Evolutionary conservation across 2,113 vertebrate genomes (phyloP), one percentile per base, ranked within the genome.

Genomic region (Gymnorhina tibicen): DNA sequence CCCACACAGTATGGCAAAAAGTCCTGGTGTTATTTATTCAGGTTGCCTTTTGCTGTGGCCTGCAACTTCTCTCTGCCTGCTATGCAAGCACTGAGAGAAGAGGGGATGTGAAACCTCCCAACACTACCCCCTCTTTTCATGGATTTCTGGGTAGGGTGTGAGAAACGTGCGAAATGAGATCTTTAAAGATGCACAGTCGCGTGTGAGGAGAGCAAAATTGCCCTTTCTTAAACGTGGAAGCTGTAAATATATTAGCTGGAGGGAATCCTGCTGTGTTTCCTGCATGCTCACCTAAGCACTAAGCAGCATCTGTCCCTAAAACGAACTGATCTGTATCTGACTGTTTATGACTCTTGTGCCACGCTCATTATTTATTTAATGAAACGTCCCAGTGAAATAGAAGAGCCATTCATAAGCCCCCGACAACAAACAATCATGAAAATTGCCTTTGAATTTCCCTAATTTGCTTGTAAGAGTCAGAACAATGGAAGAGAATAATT

Each of bases 361-460:
- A 35, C 24, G 17, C 49, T 85, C 9, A 2, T 94, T 96, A 81
- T 79, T 97, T 95, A 91, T 56, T 91, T 95, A 97, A 95, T 92
- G 70, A 70, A 89, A 93, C 3, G 0, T 79, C 68, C 62, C 88
- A 88, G 44, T 91, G 83, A 93, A 97, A 73, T 78, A 83, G 93
- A 97, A 92, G 63, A 95, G 88, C 30, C 33, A 79, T 94, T 96
- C 64, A 94, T 93, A 97, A 93, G 70, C 55, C 75, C 82, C 80
- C 35, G 62, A 97, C 95, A 97, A 92, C 92, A 96, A 96, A 69
- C 89, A 96, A 94, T 86, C 92, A 88, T 30, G 82, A 96, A 97
- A 97, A 97, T 95, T 96, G 79, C 90, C 73, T 96, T 93, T 95
- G 93, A 97, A 95, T 97, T 96, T 90, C 50, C 32, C 89, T 97